phyloP scores from a whole-genome alignment of 2,797 vertebrate genomes.

The Lophotriccus pileatus region DNA sequence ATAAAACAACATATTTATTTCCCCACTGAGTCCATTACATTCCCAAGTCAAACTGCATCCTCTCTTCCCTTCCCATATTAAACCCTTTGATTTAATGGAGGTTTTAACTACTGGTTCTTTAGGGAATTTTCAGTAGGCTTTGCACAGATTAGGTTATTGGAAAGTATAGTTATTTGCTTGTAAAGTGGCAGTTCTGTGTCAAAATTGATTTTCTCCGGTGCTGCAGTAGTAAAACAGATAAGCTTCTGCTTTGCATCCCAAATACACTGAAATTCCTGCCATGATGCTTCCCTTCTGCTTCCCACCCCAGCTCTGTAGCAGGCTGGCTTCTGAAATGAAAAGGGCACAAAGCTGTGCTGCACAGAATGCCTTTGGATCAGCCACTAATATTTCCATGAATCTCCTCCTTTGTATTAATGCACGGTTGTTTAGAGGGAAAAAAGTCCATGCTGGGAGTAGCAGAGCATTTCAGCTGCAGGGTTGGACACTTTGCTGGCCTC shows the following conservation, averaged over 20 bases:
- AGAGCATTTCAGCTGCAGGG: neutral
- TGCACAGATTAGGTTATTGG: conserved; percentile 89
- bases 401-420: neutral
- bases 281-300: conserved; percentile 58
- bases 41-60: conserved; percentile 81
- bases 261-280: conserved; percentile 73
- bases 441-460: neutral
- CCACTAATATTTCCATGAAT: neutral
- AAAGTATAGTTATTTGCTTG: conserved; percentile 90
- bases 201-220: conserved; percentile 91
- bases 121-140: conserved; percentile 88
- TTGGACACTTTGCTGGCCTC: neutral
- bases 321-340: conserved; percentile 13
- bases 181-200: conserved; percentile 88
- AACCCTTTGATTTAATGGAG: conserved; percentile 90
- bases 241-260: conserved; percentile 83
- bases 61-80: conserved; percentile 82
- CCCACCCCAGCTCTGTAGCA: conserved; percentile 16
- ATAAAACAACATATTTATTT: conserved; percentile 83
- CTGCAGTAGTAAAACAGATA: conserved; percentile 87
- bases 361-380: neutral
- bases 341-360: neutral
- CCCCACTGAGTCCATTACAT: conserved; percentile 79
- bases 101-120: conserved; percentile 87
- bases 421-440: neutral